Percentiles rank a stretch among this genome's conserved stretches.
Conservation (phyloP, 2,888 invertebrate species). For the Hypolimnas misippus region DNA sequence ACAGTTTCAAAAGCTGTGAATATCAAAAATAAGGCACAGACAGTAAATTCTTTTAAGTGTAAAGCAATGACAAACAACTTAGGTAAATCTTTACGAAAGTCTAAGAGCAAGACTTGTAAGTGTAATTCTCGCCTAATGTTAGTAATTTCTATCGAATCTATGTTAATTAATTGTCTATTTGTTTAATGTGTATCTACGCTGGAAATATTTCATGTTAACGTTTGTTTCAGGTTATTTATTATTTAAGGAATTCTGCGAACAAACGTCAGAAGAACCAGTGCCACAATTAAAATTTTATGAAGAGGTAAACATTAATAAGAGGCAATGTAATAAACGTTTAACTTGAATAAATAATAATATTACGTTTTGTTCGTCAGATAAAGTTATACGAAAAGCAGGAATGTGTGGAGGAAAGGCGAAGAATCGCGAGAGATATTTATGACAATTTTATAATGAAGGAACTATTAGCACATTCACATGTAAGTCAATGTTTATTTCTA, state of each 20-base stretch:
- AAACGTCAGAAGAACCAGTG: constrained; percentile 96
- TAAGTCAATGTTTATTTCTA: constrained; percentile 85
- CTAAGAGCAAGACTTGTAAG: no score
- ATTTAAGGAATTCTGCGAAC: constrained; percentile 99
- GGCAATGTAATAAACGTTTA: not conserved
- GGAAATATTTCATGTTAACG: constrained; percentile 41
- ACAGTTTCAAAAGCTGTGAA: no score
- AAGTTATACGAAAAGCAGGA: constrained; percentile 99
- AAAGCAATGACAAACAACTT: no score
- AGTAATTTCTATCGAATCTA: no score
- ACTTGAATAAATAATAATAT: constrained; percentile 22
- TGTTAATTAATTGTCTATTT: no score
- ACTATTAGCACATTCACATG: constrained; percentile 98
- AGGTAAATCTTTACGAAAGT: no score
- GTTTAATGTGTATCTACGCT: no score
- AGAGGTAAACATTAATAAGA: constrained; percentile 88
- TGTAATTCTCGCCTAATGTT: no score
- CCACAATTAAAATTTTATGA: constrained; percentile 99
- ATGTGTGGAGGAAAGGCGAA: constrained; percentile 97
- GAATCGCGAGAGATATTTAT: constrained; percentile 98
- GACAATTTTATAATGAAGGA: constrained; percentile 99
- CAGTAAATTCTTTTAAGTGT: no score
- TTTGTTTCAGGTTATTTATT: constrained; percentile 96
- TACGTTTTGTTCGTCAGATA: constrained; percentile 86
- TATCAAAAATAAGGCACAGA: no score